Base-by-base conservation (phyloP, 2,888 invertebrate species). In the Physocephala rufipes region DNA sequence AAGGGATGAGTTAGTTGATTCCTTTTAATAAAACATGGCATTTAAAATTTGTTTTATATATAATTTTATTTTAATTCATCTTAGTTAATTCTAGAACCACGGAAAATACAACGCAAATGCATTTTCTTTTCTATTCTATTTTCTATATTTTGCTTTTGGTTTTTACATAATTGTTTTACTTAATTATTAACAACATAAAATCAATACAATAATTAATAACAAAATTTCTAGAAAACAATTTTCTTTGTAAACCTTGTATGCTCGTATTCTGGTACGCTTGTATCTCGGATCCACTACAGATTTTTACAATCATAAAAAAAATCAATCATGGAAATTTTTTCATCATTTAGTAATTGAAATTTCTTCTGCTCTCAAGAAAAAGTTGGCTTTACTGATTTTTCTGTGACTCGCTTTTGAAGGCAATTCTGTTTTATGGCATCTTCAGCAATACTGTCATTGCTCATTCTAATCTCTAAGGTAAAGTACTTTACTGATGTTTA, bases 121-220 rank as follows among this genome's bases (percentile, higher is more conserved):
- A 36, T 36, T 36, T 36, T 36, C 36, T 4, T 36, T 36, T 7
- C 36, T 36, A 36, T 36, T 36, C 9, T 36, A 4, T 36, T 36
- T n/a, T n/a, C n/a, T n/a, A n/a, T n/a, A 9, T 36, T 4, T 36
- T 36, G 36, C 36, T 36, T 36, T 36, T n/a, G n/a, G 36, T 7
- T 36, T 36, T 36, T 36, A 36, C 36, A 36, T 36, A n/a, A n/a
- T n/a, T n/a, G 16, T 55, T 55, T 55, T 55, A 58, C 58, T 28
- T 12, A 58, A 58, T 16, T 58, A 58, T 58, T 58, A 58, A 58
- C 58, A 58, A 28, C 28, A 58, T 58, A 58, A 58, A 58, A 28
- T 28, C 58, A n/a, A 15, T 58, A 58, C 58, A 36, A 26, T 58
- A 58, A 24, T 58, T 28, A 24, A 24, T 28, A 58, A 24, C 36